A percentile compares a stretch with the other conserved stretches of the same genome.
phyloP scores from a whole-genome alignment of 2,113 vertebrate genomes.

The Noctilio leporinus region DNA sequence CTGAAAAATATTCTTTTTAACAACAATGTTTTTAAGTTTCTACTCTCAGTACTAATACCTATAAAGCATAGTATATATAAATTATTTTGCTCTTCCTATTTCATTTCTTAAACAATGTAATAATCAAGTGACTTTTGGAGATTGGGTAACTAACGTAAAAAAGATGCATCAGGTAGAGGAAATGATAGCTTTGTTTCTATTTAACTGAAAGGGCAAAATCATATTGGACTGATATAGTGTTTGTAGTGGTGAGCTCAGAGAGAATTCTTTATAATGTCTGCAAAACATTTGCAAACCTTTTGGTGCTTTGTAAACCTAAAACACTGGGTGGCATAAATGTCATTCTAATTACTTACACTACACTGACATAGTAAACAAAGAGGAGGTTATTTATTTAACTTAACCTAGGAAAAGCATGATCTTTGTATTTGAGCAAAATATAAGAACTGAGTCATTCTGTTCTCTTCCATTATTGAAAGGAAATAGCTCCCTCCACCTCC shows the following conservation, averaged over 20 bases:
- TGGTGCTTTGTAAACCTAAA: not conserved
- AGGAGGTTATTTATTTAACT: not conserved
- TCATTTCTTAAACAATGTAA: not conserved
- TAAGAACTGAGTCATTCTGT: not conserved
- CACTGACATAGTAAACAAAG: not conserved
- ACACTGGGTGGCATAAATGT: not conserved
- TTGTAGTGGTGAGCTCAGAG: not conserved
- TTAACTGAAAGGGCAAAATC: not conserved
- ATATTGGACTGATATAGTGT: not conserved
- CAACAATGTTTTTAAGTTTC: not conserved
- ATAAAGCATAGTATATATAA: not conserved
- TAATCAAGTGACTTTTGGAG: not conserved
- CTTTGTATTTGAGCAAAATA: constrained; percentile 2
- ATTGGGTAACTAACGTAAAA: not conserved
- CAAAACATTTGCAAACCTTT: not conserved
- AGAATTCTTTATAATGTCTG: not conserved
- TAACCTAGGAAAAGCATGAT: not conserved
- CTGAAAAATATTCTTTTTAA: not conserved
- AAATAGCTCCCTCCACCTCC: not conserved
- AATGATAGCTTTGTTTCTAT: not conserved
- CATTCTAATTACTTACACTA: not conserved
- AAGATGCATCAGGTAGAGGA: not conserved
- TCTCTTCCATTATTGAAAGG: not conserved
- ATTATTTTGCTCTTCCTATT: not conserved
- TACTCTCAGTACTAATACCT: not conserved